Conservation (phyloP, 2,113 vertebrate species). For the Haplochromis vanheusdeni region DNA sequence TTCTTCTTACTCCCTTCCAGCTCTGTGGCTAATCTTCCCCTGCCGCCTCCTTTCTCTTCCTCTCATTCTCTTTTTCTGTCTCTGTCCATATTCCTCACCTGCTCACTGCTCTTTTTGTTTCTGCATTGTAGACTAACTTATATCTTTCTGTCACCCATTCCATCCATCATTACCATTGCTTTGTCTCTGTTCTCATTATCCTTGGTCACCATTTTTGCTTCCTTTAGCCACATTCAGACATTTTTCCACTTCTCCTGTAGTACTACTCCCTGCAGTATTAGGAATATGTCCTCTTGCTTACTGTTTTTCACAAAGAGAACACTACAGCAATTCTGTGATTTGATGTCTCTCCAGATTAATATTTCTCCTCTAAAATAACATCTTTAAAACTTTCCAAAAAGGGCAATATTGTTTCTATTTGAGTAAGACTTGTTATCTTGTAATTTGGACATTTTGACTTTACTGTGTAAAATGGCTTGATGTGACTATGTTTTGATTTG, state of each 20-base stretch:
- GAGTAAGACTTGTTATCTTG: neutral
- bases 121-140: neutral
- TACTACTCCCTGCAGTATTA: neutral
- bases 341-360: constrained; percentile 5
- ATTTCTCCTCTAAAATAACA: neutral
- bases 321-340: constrained; percentile 18
- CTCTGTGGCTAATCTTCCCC: constrained; percentile 1
- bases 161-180: neutral
- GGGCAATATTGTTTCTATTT: neutral
- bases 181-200: neutral
- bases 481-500: neutral
- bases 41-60: neutral
- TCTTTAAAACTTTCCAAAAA: neutral
- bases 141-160: neutral
- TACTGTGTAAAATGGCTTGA: neutral
- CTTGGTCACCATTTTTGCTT: neutral
- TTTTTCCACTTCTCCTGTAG: neutral
- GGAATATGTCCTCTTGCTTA: neutral
- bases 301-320: neutral
- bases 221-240: neutral
- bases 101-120: neutral
- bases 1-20: neutral
- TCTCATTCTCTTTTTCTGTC: neutral
- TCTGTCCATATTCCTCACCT: neutral
- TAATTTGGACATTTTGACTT: neutral